These are phyloP conservation scores for Drosophila grimshawi DNA, from an alignment of 1,140 invertebrate genomes.

Conservation along the genomic window DNA sequence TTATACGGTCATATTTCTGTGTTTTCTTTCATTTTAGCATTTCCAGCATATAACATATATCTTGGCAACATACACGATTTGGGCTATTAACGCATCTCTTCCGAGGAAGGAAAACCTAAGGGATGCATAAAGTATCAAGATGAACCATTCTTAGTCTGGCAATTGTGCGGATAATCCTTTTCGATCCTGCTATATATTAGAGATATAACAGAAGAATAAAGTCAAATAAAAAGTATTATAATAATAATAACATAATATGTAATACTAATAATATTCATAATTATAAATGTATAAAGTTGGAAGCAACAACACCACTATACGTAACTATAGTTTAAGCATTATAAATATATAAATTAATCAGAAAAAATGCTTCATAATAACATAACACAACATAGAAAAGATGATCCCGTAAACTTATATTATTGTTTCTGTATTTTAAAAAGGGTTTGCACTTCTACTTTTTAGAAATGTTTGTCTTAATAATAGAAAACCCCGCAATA, in stretches of 20 bases:
- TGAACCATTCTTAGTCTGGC: background rate
- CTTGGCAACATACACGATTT: conserved; percentile 37
- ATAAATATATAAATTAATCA: background rate
- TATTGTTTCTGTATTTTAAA: no score
- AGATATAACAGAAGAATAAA: background rate
- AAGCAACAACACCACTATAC: no score
- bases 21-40: conserved; percentile 57
- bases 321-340: background rate
- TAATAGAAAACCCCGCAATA: no score
- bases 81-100: conserved; percentile 29
- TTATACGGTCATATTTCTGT: conserved; percentile 54
- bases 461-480: no score
- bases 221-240: background rate
- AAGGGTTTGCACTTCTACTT: no score
- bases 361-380: background rate
- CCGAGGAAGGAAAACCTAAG: background rate
- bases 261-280: no score
- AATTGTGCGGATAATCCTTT: background rate
- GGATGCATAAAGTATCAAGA: background rate
- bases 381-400: no score
- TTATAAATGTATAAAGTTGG: no score
- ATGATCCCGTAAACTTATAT: no score
- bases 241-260: background rate
- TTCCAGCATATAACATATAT: conserved; percentile 45
- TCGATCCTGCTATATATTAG: background rate